These are phyloP conservation scores for Operophtera brumata DNA, from an alignment of 2,888 invertebrate genomes.

Conservation along the genomic window DNA sequence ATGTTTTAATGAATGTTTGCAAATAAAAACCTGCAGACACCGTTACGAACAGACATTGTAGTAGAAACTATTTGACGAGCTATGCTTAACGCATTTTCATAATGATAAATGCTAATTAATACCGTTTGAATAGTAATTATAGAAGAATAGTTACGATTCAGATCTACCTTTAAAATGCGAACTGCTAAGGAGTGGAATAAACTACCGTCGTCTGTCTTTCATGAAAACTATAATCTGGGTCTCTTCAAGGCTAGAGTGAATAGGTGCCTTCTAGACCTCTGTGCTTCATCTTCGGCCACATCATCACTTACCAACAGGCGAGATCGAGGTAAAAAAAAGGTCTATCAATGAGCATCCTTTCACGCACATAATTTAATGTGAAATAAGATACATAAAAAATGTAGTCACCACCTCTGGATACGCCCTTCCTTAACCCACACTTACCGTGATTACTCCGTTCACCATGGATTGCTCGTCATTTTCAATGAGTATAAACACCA, in stretches of 20 bases:
- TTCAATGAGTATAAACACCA: conserved; percentile 2
- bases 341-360: no score
- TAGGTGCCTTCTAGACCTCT: no score
- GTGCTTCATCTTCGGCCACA: no score
- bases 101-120: neutral
- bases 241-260: no score
- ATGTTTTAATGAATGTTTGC: conserved; percentile 41
- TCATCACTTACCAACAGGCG: no score
- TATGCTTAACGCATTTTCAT: neutral
- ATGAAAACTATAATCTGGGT: no score
- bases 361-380: no score
- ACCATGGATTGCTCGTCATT: conserved; percentile 12
- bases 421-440: conserved; percentile 1
- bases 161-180: no score
- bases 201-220: no score
- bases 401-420: neutral
- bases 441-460: conserved; percentile 11
- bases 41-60: neutral
- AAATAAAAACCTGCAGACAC: conserved; percentile 26
- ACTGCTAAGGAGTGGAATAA: no score
- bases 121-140: neutral
- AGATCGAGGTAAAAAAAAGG: no score
- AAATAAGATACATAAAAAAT: neutral
- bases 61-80: neutral
- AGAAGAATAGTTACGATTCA: no score